These are phyloP conservation scores for Pollachius pollachius DNA, from an alignment of 2,113 vertebrate genomes.

Conservation along the genomic window DNA sequence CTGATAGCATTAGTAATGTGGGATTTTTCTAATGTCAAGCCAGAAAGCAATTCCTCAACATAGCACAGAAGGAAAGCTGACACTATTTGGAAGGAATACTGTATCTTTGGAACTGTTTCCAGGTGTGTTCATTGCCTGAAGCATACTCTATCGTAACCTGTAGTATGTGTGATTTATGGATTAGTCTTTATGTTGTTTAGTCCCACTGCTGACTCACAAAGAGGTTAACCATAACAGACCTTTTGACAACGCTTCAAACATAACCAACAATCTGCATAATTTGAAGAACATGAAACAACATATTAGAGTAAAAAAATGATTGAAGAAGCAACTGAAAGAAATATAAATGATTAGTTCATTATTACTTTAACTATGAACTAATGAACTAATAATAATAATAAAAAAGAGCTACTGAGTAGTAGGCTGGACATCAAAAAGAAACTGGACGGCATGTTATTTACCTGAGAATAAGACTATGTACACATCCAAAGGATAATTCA, in stretches of 20 bases:
- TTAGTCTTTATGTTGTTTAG: too few species aligned
- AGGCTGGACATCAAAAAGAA: background rate
- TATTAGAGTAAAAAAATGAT: background rate
- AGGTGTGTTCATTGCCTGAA: background rate
- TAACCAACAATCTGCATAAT: background rate
- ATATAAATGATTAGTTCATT: background rate
- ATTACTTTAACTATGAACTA: too few species aligned
- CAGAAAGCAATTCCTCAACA: background rate
- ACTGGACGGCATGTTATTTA: conserved; percentile 36
- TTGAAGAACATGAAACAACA: too few species aligned
- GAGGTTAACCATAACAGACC: too few species aligned
- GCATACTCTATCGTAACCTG: too few species aligned
- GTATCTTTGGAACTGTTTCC: background rate
- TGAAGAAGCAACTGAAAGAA: background rate
- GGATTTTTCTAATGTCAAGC: too few species aligned
- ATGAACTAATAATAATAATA: too few species aligned
- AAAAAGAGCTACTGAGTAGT: conserved; percentile 25
- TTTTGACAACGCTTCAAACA: background rate
- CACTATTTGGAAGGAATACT: background rate
- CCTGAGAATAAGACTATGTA: conserved; percentile 59
- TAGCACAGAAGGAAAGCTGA: background rate
- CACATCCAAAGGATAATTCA: conserved; percentile 37
- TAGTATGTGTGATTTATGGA: too few species aligned
- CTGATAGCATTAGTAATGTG: background rate
- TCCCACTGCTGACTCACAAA: too few species aligned